Base-by-base conservation (phyloP, 2,797 vertebrate species). In the Esox masquinongy region DNA sequence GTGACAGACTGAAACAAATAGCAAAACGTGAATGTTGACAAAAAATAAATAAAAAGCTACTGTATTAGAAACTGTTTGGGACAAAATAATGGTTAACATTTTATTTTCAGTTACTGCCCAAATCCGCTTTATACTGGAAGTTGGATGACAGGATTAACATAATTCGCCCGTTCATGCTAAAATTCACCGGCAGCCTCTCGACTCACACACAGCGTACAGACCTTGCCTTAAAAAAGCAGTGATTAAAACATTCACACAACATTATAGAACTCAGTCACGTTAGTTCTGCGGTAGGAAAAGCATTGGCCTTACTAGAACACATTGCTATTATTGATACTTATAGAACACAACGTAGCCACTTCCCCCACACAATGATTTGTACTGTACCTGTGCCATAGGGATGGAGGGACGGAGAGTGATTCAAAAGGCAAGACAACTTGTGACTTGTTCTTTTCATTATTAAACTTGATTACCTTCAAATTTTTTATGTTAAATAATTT, bases 361-460 rank as follows among this genome's bases (percentile, higher is more conserved):
- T 78, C 70, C 82, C 9, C 85, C 87, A 84, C 79, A 88, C 70
- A 43, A 75, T 70, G 63, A 84, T 81, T 71, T 74, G 82, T 84
- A 85, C 72, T 74, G 83, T 84, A 85, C 72, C 86, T 88, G 88
- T 90, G 89, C 87, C 87, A 88, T 80, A 83, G 76, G 74, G 63
- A 50, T 29, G 63, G 47, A 85, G 53, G 74, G 80, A 87, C 82
- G 83, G 85, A 79, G 79, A 90, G 72, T 84, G 75, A 88, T 82
- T 80, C 43, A 84, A 77, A 82, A 88, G 83, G 82, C 82, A 79
- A 87, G 77, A 87, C 77, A 85, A 80, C 68, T 82, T 79, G 78
- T 83, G 78, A 67, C 61, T 47, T 14, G 36, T 85, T 82, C 31
- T 6, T 76, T 72, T 78, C 56, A 59, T 79, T 72, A 70, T 83